Percentiles rank a stretch among this genome's conserved stretches.
phyloP scores from a whole-genome alignment of 2,888 invertebrate species.

The Trichopria drosophilae region DNA sequence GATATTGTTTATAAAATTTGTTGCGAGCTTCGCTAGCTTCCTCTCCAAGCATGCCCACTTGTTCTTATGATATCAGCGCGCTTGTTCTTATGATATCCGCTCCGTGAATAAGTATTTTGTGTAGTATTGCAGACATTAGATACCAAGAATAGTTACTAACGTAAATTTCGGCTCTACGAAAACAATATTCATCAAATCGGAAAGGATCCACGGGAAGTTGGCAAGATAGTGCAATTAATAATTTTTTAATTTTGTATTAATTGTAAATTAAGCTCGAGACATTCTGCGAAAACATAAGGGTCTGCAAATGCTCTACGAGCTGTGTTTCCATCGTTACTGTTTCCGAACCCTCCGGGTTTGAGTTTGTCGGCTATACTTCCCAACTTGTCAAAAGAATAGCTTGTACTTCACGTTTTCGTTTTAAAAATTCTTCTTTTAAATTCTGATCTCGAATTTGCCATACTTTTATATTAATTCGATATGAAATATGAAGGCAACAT shows the following conservation, averaged over 20 bases:
- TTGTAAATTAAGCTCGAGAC: slow-evolving; percentile 10
- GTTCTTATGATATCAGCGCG: too few relatives aligned
- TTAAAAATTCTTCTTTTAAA: slow-evolving; percentile 5
- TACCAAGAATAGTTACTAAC: slow-evolving; percentile 15
- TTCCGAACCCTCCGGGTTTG: slow-evolving; percentile 21
- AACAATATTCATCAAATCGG: slow-evolving; percentile 13
- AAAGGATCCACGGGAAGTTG: slow-evolving; percentile 1
- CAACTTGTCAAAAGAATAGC: slow-evolving; percentile 6
- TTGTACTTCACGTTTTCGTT: too few relatives aligned
- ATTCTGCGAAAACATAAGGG: slow-evolving; percentile 15
- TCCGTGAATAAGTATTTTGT: slow-evolving; percentile 18
- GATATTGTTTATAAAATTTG: slow-evolving; percentile 13
- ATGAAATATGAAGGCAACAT: slow-evolving; percentile 13
- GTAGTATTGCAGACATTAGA: slow-evolving; percentile 20
- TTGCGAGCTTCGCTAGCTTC: slow-evolving; percentile 24
- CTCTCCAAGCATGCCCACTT: slow-evolving; percentile 24
- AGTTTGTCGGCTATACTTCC: slow-evolving; percentile 8
- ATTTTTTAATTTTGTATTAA: too few relatives aligned
- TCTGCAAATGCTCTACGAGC: slow-evolving; percentile 22
- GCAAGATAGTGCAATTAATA: too few relatives aligned
- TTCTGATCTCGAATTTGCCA: background rate
- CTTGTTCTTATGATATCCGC: slow-evolving; percentile 15
- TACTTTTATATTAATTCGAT: background rate
- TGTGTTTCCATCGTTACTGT: slow-evolving; percentile 25
- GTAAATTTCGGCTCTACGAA: slow-evolving; percentile 14